Conservation (phyloP, 2,888 invertebrate species). For the Xestia sexstrigata region DNA sequence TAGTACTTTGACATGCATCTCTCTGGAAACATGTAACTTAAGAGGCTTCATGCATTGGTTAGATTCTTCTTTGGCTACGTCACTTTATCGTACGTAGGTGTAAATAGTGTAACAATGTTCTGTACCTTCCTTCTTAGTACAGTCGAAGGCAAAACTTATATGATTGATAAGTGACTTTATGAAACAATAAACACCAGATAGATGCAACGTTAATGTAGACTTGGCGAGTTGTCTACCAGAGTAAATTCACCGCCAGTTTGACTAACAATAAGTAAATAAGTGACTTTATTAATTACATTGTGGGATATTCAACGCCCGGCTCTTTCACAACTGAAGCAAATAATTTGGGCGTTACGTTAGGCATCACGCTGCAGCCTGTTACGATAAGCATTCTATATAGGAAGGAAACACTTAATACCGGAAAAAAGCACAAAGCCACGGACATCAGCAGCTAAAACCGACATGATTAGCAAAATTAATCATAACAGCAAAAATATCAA, state of each 20-base stretch:
- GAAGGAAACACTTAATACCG: not conserved
- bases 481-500: constrained; percentile 16
- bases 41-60: constrained; percentile 15
- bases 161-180: not conserved
- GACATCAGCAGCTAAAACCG: constrained; percentile 3
- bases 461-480: constrained; percentile 39
- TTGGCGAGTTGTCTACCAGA: not conserved
- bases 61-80: constrained; percentile 26
- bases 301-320: not conserved
- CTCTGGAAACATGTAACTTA: constrained; percentile 16
- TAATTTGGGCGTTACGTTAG: not conserved
- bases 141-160: not conserved
- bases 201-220: not conserved
- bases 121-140: not conserved
- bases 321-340: not conserved
- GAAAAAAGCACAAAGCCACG: not conserved
- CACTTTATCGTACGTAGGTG: not conserved
- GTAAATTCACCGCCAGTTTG: not conserved
- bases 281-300: not conserved
- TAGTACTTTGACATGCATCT: constrained; percentile 49
- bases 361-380: not conserved
- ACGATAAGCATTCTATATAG: not conserved
- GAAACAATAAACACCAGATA: not conserved
- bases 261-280: not conserved
- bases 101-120: constrained; percentile 5